Base-by-base conservation (phyloP, 2,113 vertebrate genomes). In the Entelurus aequoreus region DNA sequence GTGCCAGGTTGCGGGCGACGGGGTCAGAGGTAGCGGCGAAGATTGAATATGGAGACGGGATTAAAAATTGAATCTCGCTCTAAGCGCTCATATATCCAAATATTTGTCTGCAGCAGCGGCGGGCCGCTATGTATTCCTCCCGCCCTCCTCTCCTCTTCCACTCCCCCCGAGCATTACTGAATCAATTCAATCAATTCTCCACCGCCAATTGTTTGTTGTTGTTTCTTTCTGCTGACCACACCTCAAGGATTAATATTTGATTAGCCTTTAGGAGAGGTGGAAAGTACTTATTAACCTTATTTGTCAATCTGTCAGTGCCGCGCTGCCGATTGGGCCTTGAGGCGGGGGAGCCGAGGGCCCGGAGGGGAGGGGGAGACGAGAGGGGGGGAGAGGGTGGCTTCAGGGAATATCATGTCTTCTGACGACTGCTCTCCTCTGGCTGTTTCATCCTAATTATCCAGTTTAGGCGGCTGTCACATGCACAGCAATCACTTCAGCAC, bases 181-280 rank as follows among this genome's bases (percentile, higher is more conserved):
- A 95, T 95, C 94, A 94, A 97, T 97, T 93, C 93, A 89, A 94
- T 69, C 88, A 93, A 88, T 92, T 91, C 90, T 83, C 78, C 82
- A 90, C 91, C 82, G 93, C 90, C 88, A 85, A 93, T 93, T 91
- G 92, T 89, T 92, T 93, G 92, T 94, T 93, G 91, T 94, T 91
- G 42, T 46, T 92, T 93, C 65, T 74, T 93, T 92, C 92, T 94
- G 94, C 94, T 98, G 95, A 96, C 94, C 95, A 95, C 93, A 93
- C 93, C 93, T 93, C 88, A 88, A 90, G 90, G 92, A 95, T 98
- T 94, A 97, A 97, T 97, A 97, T 97, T 97, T 97, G 93, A 98
- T 97, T 95, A 94, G 94, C 94, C 92, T 95, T 92, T 91, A 92
- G 93, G 93, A 95, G 90, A 91, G 90, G 90, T 92, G 92, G 91